These are phyloP conservation scores for Epinephelus coioides DNA, from an alignment of 2,797 vertebrate species.

Conservation along the genomic window DNA sequence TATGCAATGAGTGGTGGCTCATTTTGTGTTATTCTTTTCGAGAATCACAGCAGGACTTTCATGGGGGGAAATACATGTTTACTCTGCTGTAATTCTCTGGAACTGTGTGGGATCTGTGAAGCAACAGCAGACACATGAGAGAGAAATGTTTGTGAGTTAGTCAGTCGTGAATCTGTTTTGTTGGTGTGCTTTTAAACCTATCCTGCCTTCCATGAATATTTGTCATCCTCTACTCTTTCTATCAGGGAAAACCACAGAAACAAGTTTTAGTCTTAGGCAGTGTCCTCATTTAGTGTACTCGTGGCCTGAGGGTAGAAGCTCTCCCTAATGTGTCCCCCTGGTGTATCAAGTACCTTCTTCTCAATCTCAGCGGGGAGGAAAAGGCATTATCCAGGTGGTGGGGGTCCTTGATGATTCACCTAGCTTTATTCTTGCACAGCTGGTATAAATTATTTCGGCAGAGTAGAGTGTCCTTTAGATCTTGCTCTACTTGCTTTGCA, in stretches of 20 bases:
- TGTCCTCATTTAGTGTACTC: too few relatives aligned
- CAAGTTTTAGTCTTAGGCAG: not conserved
- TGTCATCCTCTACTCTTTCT: not conserved
- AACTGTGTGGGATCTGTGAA: slow-evolving; percentile 3
- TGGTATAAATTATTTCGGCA: too few relatives aligned
- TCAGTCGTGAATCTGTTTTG: not conserved
- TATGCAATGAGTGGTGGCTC: slow-evolving; percentile 1
- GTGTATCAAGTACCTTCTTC: too few relatives aligned
- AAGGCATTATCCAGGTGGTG: too few relatives aligned
- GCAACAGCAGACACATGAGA: not conserved
- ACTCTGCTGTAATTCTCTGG: not conserved
- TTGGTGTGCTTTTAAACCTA: slow-evolving; percentile 3
- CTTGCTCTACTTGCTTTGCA: too few relatives aligned
- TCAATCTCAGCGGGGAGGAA: too few relatives aligned
- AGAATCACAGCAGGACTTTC: not conserved
- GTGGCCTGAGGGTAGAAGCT: too few relatives aligned
- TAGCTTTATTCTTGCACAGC: too few relatives aligned
- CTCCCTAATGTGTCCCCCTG: too few relatives aligned
- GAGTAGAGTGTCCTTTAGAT: too few relatives aligned
- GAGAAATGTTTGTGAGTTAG: not conserved
- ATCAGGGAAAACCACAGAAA: not conserved
- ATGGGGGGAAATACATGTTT: not conserved
- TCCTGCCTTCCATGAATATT: not conserved
- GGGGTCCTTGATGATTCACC: too few relatives aligned
- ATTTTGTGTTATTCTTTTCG: not conserved